Conservation (phyloP, 2,113 vertebrate genomes). For the Pelodiscus sinensis region DNA sequence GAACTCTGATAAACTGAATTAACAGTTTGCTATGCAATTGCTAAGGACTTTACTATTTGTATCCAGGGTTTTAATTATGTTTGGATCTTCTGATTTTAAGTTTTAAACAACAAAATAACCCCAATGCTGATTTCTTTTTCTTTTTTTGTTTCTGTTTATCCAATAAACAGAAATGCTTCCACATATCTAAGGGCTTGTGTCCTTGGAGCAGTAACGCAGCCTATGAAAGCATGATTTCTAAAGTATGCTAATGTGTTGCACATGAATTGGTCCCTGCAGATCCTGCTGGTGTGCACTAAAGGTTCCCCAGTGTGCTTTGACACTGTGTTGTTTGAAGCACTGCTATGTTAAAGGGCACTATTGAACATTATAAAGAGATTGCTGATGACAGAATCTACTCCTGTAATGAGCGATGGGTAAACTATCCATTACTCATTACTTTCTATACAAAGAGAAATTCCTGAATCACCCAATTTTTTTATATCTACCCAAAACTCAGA, state of each 20-base stretch:
- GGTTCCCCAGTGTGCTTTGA: background rate
- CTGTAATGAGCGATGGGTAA: too few relatives aligned
- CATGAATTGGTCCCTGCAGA: background rate
- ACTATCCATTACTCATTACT: background rate
- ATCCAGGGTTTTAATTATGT: slow-evolving; percentile 24
- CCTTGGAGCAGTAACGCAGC: background rate
- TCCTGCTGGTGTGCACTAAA: background rate
- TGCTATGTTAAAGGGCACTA: background rate
- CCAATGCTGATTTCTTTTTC: background rate
- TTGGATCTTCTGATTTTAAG: background rate
- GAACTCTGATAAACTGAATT: slow-evolving; percentile 35
- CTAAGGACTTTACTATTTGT: slow-evolving; percentile 27
- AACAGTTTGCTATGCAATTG: slow-evolving; percentile 30
- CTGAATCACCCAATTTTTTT: background rate
- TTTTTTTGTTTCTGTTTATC: background rate
- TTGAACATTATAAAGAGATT: background rate
- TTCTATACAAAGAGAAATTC: background rate
- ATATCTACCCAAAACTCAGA: background rate
- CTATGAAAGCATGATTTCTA: background rate
- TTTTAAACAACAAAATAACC: background rate
- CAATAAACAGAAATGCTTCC: background rate
- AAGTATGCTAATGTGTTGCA: background rate
- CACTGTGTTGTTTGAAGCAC: background rate
- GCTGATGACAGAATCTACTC: background rate
- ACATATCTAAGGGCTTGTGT: background rate